These are phyloP conservation scores for Parapsyche elsis DNA, from an alignment of 1,140 invertebrate species.

Conservation along the genomic window DNA sequence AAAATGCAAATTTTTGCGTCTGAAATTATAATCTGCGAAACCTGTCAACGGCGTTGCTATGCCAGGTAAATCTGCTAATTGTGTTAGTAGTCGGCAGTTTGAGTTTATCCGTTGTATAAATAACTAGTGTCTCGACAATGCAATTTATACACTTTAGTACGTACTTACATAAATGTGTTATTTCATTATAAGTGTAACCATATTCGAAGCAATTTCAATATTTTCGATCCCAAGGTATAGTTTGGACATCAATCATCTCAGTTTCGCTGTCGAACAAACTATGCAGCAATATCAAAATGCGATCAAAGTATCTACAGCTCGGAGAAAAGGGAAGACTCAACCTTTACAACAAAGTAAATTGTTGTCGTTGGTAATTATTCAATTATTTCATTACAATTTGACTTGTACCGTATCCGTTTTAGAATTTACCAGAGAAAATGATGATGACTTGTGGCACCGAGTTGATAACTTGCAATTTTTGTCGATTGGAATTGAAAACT, in stretches of 20 bases:
- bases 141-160: background rate
- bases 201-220: background rate
- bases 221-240: background rate
- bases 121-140: background rate
- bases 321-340: background rate
- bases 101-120: background rate
- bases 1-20: background rate
- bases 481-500: conserved; percentile 44
- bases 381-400: background rate
- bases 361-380: background rate
- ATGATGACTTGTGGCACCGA: conserved; percentile 44
- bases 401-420: background rate
- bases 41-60: background rate
- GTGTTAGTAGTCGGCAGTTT: background rate
- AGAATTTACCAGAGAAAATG: background rate
- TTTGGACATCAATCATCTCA: background rate
- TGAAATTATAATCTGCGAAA: background rate
- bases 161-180: no score
- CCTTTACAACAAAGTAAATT: background rate
- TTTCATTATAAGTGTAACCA: no score
- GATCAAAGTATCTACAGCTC: background rate
- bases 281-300: background rate
- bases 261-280: background rate
- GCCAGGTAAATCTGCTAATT: background rate
- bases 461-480: conserved; percentile 52